Evolutionary conservation across 2,888 invertebrate species (phyloP).

Genomic region (Acrobasis consociella): DNA sequence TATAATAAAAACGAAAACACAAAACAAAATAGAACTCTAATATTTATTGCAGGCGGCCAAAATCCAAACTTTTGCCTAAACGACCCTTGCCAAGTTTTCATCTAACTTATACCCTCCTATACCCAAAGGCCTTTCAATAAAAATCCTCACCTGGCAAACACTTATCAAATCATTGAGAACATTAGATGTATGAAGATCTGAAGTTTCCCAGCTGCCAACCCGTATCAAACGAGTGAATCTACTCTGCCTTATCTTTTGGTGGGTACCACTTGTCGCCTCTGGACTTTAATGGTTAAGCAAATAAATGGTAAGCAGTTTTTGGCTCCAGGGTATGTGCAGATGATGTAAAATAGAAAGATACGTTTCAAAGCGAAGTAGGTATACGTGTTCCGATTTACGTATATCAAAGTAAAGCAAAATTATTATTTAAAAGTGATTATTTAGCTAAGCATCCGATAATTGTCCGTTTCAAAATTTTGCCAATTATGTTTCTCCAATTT

Average conservation of each 20-base stretch:
- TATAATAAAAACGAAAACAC: neutral
- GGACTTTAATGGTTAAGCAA: neutral
- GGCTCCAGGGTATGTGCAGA: no score
- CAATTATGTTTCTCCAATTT: no score
- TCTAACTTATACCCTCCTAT: constrained; percentile 1
- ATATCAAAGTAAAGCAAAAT: no score
- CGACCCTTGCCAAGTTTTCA: neutral
- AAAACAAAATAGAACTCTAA: neutral
- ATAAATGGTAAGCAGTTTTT: no score
- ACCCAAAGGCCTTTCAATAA: constrained; percentile 9
- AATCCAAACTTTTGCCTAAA: neutral
- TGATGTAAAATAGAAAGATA: no score
- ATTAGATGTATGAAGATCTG: constrained; percentile 26
- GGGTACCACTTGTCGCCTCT: neutral
- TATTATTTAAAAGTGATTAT: no score
- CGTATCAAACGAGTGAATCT: constrained; percentile 46
- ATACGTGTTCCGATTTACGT: no score
- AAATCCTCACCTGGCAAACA: constrained; percentile 24
- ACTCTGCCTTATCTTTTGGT: constrained; percentile 7
- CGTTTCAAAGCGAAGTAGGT: no score
- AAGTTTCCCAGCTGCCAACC: constrained; percentile 53
- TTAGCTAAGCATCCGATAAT: no score
- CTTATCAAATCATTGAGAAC: constrained; percentile 29
- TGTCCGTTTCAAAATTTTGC: no score
- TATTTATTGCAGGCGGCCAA: neutral